These are phyloP conservation scores for Megalops cyprinoides DNA, from an alignment of 2,797 vertebrate genomes.

Conservation along the genomic window DNA sequence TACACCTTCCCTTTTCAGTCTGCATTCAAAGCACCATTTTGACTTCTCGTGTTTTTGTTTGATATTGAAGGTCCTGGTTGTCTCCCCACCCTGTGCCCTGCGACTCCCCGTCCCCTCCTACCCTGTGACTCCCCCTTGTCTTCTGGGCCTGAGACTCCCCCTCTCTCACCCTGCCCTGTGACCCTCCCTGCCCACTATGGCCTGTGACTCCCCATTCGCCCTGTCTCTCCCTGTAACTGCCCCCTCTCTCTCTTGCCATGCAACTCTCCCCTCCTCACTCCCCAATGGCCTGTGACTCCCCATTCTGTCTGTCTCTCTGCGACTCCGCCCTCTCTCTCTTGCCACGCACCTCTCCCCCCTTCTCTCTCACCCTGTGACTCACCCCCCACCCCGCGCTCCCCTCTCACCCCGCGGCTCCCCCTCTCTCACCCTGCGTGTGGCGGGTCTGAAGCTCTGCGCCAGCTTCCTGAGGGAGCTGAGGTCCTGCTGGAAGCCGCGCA, in stretches of 20 bases:
- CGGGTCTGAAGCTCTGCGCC: conserved; percentile 87
- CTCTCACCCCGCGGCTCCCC: background rate
- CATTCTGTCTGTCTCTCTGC: no score
- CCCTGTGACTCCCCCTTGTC: background rate
- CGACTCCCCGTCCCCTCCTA: background rate
- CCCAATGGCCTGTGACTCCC: no score
- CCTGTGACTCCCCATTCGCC: no score
- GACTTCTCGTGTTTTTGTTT: background rate
- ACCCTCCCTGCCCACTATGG: background rate
- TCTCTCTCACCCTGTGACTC: background rate
- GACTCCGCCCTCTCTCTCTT: background rate
- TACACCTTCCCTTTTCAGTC: background rate
- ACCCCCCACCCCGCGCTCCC: background rate
- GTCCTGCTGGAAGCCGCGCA: conserved; percentile 93
- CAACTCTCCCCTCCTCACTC: background rate
- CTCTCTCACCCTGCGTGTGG: conserved; percentile 85
- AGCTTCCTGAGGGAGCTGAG: conserved; percentile 89
- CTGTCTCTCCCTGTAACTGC: no score
- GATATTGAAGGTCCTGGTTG: conserved; percentile 8
- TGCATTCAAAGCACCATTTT: background rate
- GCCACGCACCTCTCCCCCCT: background rate
- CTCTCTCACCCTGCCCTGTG: background rate
- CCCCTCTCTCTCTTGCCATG: background rate
- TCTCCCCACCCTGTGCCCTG: background rate
- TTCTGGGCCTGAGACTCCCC: background rate